phyloP scores from a whole-genome alignment of 2,888 invertebrate species.

The Platynereis dumerilii region DNA sequence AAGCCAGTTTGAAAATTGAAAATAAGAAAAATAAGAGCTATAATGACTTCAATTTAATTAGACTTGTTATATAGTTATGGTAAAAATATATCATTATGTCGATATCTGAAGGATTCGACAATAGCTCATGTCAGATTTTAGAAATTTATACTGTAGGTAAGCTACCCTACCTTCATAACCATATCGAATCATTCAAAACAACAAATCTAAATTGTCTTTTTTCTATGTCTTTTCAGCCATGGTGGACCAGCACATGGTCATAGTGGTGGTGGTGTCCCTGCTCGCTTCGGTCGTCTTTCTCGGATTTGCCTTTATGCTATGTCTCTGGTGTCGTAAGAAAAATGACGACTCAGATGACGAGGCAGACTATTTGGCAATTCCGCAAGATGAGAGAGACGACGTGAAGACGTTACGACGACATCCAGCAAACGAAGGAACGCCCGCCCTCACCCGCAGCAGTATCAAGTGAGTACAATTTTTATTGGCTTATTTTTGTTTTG shows the following conservation, averaged over 20 bases:
- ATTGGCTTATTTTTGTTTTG: too few relatives aligned
- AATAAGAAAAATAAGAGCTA: too few relatives aligned
- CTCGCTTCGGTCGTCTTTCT: conserved; percentile 12
- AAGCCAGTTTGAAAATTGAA: too few relatives aligned
- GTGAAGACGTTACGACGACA: conserved; percentile 19
- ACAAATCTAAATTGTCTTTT: neutral
- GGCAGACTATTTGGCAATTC: conserved; percentile 4
- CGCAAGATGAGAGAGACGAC: conserved; percentile 10
- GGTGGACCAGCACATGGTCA: neutral
- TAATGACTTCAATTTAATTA: too few relatives aligned
- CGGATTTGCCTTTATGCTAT: conserved; percentile 11
- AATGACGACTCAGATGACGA: conserved; percentile 14
- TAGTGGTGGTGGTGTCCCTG: conserved; percentile 7
- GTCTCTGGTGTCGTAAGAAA: conserved; percentile 15
- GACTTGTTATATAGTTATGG: too few relatives aligned
- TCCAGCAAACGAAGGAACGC: conserved; percentile 17
- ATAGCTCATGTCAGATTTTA: too few relatives aligned
- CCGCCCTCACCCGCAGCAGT: conserved; percentile 19
- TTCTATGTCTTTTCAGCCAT: conserved; percentile 13
- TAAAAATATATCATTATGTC: too few relatives aligned
- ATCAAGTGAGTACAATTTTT: conserved; percentile 21
- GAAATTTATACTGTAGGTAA: too few relatives aligned
- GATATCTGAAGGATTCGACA: too few relatives aligned
- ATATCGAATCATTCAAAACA: too few relatives aligned
- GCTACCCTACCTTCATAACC: too few relatives aligned